A percentile compares a stretch with the other conserved stretches of the same genome.
Evolutionary conservation across 2,888 invertebrate species (phyloP).

Genomic region (Agrotis segetum): DNA sequence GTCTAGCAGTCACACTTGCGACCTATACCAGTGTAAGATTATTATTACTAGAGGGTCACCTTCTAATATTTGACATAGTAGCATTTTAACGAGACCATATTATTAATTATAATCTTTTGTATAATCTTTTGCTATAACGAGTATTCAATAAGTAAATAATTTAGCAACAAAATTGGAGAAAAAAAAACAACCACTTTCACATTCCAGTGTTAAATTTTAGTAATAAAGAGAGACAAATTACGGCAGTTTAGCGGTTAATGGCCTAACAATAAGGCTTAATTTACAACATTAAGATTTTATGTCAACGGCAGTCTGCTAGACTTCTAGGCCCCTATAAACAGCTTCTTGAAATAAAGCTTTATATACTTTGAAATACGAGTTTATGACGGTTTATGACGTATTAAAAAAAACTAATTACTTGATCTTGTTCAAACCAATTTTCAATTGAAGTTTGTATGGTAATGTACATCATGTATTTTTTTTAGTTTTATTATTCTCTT

Average conservation of each 20-base stretch:
- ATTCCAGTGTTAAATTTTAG: constrained; percentile 22
- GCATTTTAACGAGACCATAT: background rate
- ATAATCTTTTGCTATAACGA: background rate
- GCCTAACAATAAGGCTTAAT: constrained; percentile 40
- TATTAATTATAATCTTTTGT: background rate
- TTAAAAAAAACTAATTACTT: too few relatives aligned
- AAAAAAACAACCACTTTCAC: constrained; percentile 12
- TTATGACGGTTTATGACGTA: too few relatives aligned
- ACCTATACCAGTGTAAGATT: too few relatives aligned
- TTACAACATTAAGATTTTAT: constrained; percentile 48
- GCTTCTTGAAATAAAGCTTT: constrained; percentile 42
- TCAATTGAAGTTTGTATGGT: too few relatives aligned
- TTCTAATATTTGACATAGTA: too few relatives aligned
- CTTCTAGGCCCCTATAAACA: constrained; percentile 39
- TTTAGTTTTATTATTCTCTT: too few relatives aligned
- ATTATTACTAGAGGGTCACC: too few relatives aligned
- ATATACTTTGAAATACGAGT: constrained; percentile 12
- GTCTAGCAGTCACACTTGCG: too few relatives aligned
- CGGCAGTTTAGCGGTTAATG: constrained; percentile 24
- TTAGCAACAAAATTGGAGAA: background rate
- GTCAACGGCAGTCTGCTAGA: constrained; percentile 32
- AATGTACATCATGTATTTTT: too few relatives aligned
- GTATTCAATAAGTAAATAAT: constrained; percentile 1
- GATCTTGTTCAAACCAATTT: too few relatives aligned
- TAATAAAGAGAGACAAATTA: constrained; percentile 46